phyloP scores from a whole-genome alignment of 2,888 invertebrate species.

The Lasioglossum calceatum region DNA sequence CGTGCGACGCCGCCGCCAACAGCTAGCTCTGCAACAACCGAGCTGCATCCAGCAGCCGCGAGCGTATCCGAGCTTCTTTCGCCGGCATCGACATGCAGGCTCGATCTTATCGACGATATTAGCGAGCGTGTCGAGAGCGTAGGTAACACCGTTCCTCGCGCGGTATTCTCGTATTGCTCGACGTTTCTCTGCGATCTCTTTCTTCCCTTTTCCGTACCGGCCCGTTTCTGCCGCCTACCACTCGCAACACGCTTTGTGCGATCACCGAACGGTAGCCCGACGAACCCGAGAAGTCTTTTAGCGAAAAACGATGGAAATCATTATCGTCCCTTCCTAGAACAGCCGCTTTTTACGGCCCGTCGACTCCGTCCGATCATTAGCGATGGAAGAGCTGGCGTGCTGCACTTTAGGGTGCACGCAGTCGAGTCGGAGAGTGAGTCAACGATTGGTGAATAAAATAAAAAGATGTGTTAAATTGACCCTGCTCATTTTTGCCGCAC shows the following conservation, averaged over 20 bases:
- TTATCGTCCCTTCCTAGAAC: neutral
- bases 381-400: neutral
- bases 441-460: too few relatives aligned
- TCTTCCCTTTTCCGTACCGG: neutral
- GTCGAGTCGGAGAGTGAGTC: too few relatives aligned
- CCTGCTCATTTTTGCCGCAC: too few relatives aligned
- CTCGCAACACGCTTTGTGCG: constrained; percentile 9
- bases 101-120: constrained; percentile 77
- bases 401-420: too few relatives aligned
- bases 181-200: constrained; percentile 8
- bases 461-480: too few relatives aligned
- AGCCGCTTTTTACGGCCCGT: neutral
- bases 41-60: constrained; percentile 7
- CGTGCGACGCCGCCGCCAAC: constrained; percentile 29
- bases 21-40: neutral
- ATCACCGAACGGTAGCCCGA: constrained; percentile 4
- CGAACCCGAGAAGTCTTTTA: neutral
- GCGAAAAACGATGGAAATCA: neutral
- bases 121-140: constrained; percentile 73
- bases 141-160: constrained; percentile 51
- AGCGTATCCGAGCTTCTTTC: constrained; percentile 46
- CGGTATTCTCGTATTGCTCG: constrained; percentile 24
- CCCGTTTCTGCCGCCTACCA: constrained; percentile 11
- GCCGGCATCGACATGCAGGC: constrained; percentile 61
- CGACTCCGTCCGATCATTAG: neutral